phyloP scores from a whole-genome alignment of 1,140 invertebrate genomes.

The Procambarus clarkii region DNA sequence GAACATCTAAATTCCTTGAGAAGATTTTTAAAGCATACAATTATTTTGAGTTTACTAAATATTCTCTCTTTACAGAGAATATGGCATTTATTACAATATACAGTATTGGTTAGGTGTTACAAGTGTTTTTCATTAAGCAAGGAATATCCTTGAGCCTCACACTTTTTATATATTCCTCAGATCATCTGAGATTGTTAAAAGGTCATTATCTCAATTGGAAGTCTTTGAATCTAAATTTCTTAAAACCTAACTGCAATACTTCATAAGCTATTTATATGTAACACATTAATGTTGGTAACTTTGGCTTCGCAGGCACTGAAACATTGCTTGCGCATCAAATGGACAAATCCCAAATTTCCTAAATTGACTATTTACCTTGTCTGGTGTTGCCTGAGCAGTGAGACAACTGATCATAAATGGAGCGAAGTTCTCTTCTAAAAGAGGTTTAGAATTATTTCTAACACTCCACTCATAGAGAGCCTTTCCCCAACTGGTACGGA shows the following conservation, averaged over 20 bases:
- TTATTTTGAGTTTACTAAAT: not conserved
- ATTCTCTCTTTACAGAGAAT: not conserved
- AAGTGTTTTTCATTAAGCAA: not conserved
- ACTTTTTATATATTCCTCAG: not conserved
- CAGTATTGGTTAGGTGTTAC: not conserved
- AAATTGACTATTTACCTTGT: slow-evolving; percentile 22
- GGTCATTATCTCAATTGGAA: not conserved
- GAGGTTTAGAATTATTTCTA: slow-evolving; percentile 19
- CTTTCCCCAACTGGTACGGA: slow-evolving; percentile 41
- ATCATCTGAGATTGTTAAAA: not conserved
- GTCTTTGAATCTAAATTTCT: not conserved
- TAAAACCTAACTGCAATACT: not conserved
- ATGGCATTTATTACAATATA: not conserved
- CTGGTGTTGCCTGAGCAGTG: not conserved
- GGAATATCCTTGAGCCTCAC: not conserved
- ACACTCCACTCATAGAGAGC: slow-evolving; percentile 38
- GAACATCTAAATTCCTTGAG: not conserved
- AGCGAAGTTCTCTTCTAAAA: slow-evolving; percentile 53
- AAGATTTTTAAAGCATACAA: not conserved
- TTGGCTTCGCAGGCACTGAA: slow-evolving; percentile 18
- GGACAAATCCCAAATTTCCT: slow-evolving; percentile 38
- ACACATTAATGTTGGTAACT: not conserved
- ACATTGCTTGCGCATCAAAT: slow-evolving; percentile 42
- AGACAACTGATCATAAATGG: slow-evolving; percentile 49
- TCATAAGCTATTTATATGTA: not conserved